Conservation (phyloP, 2,797 vertebrate genomes). For the Hyperoplus lanceolatus region DNA sequence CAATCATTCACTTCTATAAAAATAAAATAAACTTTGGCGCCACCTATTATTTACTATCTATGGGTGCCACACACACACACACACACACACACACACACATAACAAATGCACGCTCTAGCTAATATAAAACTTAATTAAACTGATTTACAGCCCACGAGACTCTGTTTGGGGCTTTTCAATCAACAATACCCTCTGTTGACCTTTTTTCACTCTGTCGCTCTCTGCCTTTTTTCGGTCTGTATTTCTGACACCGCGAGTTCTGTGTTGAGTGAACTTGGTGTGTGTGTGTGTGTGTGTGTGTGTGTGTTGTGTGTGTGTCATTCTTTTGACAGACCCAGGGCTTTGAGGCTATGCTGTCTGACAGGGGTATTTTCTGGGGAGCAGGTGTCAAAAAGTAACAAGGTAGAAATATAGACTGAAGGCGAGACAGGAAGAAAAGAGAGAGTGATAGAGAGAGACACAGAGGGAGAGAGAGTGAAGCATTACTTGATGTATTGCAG, state of each 20-base stretch:
- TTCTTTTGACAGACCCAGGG: conserved; percentile 50
- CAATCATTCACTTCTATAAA: conserved; percentile 32
- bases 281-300: conserved; percentile 32
- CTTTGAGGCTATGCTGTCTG: conserved; percentile 47
- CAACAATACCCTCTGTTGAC: conserved; percentile 47
- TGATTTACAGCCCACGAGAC: conserved; percentile 51
- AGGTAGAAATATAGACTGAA: conserved; percentile 51
- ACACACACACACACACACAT: conserved; percentile 30
- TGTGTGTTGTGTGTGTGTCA: conserved; percentile 37
- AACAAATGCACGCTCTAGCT: background rate
- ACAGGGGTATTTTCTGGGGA: conserved; percentile 67
- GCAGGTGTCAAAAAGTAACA: conserved; percentile 76
- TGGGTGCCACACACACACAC: conserved; percentile 10
- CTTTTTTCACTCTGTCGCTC: conserved; percentile 32
- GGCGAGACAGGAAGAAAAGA: conserved; percentile 2
- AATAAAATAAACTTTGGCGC: conserved; percentile 8
- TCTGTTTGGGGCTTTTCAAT: conserved; percentile 53
- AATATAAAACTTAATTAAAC: conserved; percentile 42
- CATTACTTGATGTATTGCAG: background rate
- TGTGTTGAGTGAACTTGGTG: conserved; percentile 38
- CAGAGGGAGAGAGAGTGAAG: background rate
- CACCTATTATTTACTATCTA: too few relatives aligned
- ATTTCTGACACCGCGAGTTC: conserved; percentile 41
- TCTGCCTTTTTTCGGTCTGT: conserved; percentile 17
- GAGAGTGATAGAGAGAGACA: background rate